Percentiles rank a stretch among this genome's conserved stretches.
Evolutionary conservation across 2,888 invertebrate species (phyloP).

Genomic region (Branchinecta sandiegonensis): DNA sequence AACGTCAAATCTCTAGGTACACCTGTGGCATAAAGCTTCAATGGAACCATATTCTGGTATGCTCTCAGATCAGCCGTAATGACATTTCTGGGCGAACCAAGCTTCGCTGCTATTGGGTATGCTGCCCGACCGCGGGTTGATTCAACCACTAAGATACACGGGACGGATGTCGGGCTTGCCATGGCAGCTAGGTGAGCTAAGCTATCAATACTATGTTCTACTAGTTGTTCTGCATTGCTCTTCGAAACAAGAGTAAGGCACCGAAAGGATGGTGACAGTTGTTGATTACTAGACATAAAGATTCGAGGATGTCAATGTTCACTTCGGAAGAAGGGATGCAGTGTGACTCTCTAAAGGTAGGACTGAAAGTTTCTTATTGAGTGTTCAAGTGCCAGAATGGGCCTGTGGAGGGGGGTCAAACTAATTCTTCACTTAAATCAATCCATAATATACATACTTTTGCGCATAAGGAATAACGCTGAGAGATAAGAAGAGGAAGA

Average conservation of each 20-base stretch:
- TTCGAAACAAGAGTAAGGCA: not conserved
- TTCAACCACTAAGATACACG: not conserved
- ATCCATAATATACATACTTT: too few species aligned
- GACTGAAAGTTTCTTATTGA: not conserved
- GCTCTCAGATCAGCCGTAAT: too few species aligned
- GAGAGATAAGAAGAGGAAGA: too few species aligned
- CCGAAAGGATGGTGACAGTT: not conserved
- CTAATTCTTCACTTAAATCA: too few species aligned
- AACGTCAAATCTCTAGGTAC: too few species aligned
- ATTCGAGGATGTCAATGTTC: not conserved
- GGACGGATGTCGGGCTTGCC: not conserved
- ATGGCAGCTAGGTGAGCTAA: not conserved
- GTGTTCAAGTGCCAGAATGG: too few species aligned
- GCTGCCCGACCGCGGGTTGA: not conserved
- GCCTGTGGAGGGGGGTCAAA: too few species aligned
- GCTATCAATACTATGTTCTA: not conserved
- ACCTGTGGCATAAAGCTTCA: too few species aligned
- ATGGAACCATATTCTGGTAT: too few species aligned
- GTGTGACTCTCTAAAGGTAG: not conserved
- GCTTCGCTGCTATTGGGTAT: conserved; percentile 14
- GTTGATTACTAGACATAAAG: not conserved
- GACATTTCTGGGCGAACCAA: not conserved
- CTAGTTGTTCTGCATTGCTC: conserved; percentile 15
- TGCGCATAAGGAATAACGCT: too few species aligned
- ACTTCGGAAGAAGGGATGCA: not conserved